Conservation (phyloP, 1,140 invertebrate species). For the Platyscapa corneri region DNA sequence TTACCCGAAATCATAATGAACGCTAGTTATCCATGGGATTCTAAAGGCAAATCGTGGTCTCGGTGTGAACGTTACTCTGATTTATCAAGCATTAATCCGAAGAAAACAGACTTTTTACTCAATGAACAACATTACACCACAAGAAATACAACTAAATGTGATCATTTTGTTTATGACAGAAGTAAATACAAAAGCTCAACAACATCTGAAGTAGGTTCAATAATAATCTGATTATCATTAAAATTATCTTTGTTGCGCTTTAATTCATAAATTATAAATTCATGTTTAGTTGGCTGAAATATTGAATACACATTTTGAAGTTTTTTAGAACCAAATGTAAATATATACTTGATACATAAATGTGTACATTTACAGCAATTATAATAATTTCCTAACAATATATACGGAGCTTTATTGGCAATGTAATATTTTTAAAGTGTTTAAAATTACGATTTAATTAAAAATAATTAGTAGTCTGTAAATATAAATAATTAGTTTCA, state of each 20-base stretch:
- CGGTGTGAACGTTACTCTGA: constrained; percentile 68
- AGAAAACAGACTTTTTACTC: neutral
- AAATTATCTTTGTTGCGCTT: neutral
- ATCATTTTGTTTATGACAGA: constrained; percentile 78
- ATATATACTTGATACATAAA: too few species aligned
- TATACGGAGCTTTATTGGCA: too few species aligned
- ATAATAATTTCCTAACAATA: too few species aligned
- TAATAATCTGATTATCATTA: neutral
- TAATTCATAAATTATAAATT: neutral
- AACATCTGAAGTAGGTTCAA: constrained; percentile 77
- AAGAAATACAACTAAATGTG: constrained; percentile 66
- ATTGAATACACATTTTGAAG: too few species aligned
- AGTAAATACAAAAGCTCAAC: constrained; percentile 78
- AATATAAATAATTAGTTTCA: neutral
- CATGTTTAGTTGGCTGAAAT: too few species aligned
- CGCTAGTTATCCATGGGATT: constrained; percentile 76
- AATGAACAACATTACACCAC: neutral
- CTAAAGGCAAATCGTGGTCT: constrained; percentile 69
- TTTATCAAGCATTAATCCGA: constrained; percentile 6
- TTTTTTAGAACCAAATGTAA: too few species aligned
- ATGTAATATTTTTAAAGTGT: too few species aligned
- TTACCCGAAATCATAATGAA: constrained; percentile 71
- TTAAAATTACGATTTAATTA: too few species aligned
- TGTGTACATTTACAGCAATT: too few species aligned
- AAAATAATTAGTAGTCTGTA: too few species aligned